These are phyloP conservation scores for Onychorhynchus coronatus DNA, from an alignment of 2,113 vertebrate species.

Conservation along the genomic window DNA sequence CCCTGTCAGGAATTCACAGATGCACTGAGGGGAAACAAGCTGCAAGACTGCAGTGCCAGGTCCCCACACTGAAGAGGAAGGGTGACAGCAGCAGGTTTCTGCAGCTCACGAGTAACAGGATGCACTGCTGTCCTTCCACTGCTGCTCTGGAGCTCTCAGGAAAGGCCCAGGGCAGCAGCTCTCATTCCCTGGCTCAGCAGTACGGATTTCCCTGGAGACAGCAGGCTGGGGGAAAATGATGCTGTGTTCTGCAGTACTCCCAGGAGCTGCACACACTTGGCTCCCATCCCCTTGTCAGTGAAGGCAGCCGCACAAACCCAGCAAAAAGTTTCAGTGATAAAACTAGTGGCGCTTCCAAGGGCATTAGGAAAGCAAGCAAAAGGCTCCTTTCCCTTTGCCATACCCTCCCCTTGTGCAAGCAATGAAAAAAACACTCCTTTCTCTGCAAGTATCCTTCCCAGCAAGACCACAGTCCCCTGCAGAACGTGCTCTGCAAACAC, in stretches of 20 bases:
- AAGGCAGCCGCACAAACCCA: not conserved
- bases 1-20: not conserved
- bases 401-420: not conserved
- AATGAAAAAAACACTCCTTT: not conserved
- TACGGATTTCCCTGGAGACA: not conserved
- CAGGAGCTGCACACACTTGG: rapidly evolving
- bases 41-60: not conserved
- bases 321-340: not conserved
- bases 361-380: not conserved
- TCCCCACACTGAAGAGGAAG: not conserved
- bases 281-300: not conserved
- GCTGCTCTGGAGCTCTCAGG: not conserved
- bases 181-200: not conserved
- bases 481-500: not conserved
- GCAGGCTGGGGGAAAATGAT: rapidly evolving
- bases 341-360: not conserved
- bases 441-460: not conserved
- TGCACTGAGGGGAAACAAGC: not conserved
- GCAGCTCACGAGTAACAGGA: not conserved
- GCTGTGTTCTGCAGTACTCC: rapidly evolving
- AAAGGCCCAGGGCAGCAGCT: not conserved
- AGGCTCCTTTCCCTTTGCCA: not conserved
- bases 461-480: rapidly evolving
- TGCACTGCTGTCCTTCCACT: not conserved
- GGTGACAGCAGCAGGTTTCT: not conserved